Evolutionary conservation across 1,140 invertebrate species (phyloP).

Genomic region (Diprion similis): DNA sequence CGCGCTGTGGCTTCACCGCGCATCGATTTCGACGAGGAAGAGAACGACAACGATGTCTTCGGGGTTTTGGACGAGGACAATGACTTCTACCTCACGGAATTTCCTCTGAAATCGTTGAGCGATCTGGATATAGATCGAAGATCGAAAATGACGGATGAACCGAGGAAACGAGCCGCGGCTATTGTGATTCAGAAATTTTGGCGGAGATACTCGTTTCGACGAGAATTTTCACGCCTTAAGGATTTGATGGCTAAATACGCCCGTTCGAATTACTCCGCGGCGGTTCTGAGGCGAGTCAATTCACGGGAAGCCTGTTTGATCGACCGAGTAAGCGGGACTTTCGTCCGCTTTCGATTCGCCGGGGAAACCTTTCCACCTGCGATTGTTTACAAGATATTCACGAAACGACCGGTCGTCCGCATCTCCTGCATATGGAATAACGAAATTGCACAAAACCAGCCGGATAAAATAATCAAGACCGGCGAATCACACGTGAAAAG

Average conservation of each 20-base stretch:
- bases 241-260: not conserved
- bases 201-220: not conserved
- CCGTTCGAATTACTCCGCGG: not conserved
- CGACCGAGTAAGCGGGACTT: not conserved
- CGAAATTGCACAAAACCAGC: too few relatives aligned
- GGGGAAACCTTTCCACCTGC: constrained; percentile 7
- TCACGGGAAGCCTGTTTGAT: constrained; percentile 3
- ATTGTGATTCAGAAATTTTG: not conserved
- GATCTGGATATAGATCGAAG: too few relatives aligned
- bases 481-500: too few relatives aligned
- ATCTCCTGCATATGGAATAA: too few relatives aligned
- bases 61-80: not conserved
- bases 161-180: not conserved
- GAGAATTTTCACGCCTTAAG: not conserved
- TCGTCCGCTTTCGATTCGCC: not conserved
- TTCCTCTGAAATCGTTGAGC: too few relatives aligned
- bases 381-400: constrained; percentile 12
- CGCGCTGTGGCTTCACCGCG: too few relatives aligned
- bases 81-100: not conserved
- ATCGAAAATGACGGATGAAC: not conserved
- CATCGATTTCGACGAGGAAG: too few relatives aligned
- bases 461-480: too few relatives aligned
- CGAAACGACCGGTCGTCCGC: constrained; percentile 2
- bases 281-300: not conserved
- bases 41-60: not conserved